Evolutionary conservation across 2,888 invertebrate species (phyloP), one percentile per base, ranked within the genome.

Genomic region (Danaus chrysippus): DNA sequence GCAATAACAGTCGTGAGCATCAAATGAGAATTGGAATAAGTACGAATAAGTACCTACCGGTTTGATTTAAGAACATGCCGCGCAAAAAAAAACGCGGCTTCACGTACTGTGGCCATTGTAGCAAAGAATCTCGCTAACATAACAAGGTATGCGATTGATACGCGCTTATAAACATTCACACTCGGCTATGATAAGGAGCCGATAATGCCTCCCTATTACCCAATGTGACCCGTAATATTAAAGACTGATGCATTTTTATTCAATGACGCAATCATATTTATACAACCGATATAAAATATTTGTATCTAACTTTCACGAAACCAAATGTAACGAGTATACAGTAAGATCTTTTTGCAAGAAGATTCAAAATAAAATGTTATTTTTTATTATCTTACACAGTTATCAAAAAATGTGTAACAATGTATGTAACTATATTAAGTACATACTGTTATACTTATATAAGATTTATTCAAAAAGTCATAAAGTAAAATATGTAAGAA

Each of bases 11-110:
- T 62, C 60, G 68, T 65, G 66, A 68, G 63, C 65, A 65, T 65
- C 68, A 65, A 68, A 69, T 70, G 67, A 70, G 64, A 68, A 71
- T 70, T 65, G 70, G 67, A 71, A 73, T 71, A 71, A 71, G 73
- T 70, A 70, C 70, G 62, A 68, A 69, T 68, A 67, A 70, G 68
- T 71, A 70, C 79, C 81, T 84, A 87, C 88, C 86, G 86, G 87
- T 88, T 87, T 81, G 81, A 86, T 86, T 86, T 84, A 82, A 77
- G 82, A 83, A 74, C 81, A 76, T 74, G 77, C 76, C 76, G 76
- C 77, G 82, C 84, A 88, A 90, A 90, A 89, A 23, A 90, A 87
- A 76, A 87, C 83, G 87, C 86, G 84, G 86, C 85, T 86, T 82
- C 79, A 73, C 79, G 74, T 73, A 74, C 76, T 75, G 74, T 74